phyloP scores from a whole-genome alignment of 1,140 invertebrate species.

The Bombus superbus region DNA sequence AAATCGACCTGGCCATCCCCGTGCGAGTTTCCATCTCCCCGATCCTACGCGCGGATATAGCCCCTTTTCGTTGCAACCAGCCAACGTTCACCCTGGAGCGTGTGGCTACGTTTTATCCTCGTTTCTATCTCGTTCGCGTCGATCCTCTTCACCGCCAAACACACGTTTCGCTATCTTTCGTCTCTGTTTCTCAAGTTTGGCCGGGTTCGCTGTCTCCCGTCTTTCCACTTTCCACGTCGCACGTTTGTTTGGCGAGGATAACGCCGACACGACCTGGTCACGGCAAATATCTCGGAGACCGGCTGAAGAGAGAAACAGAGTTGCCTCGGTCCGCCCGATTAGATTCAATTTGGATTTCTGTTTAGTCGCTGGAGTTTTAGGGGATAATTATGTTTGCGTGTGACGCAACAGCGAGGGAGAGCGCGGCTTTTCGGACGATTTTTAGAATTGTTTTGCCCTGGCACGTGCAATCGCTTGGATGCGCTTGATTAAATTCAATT shows the following conservation, averaged over 20 bases:
- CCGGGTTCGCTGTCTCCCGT: neutral
- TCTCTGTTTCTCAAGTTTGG: neutral
- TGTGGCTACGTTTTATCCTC: slow-evolving; percentile 55
- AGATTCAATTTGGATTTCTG: slow-evolving; percentile 6
- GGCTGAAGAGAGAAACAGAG: neutral
- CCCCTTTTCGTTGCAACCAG: neutral
- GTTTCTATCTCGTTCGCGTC: slow-evolving; percentile 46
- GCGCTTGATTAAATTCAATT: too few species aligned
- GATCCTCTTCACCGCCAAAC: neutral
- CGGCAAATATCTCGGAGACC: neutral
- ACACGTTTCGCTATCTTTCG: too few species aligned
- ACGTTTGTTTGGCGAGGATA: neutral
- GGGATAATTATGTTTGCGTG: too few species aligned
- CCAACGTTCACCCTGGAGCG: neutral
- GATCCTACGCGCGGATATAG: neutral
- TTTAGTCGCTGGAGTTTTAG: neutral
- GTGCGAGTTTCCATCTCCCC: slow-evolving; percentile 26
- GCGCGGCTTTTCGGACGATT: neutral
- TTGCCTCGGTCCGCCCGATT: neutral
- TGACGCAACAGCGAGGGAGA: neutral
- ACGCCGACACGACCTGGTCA: neutral
- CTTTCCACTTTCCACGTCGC: neutral
- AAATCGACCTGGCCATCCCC: slow-evolving; percentile 62
- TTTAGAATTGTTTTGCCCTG: too few species aligned
- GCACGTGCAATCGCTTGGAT: too few species aligned